phyloP scores from a whole-genome alignment of 2,797 vertebrate species.

The Amazona ochrocephala region DNA sequence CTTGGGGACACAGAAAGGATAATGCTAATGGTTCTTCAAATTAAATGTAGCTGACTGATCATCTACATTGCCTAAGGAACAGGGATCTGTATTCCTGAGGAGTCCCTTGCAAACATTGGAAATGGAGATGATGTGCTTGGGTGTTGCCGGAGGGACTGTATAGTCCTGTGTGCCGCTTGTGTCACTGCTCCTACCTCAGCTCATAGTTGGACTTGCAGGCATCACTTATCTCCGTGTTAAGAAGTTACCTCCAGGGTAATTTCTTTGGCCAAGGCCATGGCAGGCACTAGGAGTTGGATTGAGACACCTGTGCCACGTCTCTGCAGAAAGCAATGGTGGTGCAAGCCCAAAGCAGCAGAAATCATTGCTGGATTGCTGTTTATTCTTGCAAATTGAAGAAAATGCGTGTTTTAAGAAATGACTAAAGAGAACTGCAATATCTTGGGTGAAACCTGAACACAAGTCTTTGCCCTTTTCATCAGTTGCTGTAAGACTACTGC shows the following conservation, averaged over 20 bases:
- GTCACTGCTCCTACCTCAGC: not conserved
- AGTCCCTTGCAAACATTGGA: rapidly evolving
- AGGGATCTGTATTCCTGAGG: rapidly evolving
- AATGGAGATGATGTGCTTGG: not conserved
- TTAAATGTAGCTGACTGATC: not conserved
- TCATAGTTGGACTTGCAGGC: not conserved
- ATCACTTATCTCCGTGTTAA: not conserved
- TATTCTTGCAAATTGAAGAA: not conserved
- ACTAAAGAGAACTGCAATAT: rapidly evolving
- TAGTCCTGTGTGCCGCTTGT: rapidly evolving
- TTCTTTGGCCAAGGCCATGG: not conserved
- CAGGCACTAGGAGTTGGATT: not conserved
- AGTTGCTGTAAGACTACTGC: not conserved
- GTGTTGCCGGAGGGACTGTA: not conserved
- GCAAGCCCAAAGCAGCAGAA: not conserved
- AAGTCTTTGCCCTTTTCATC: not conserved
- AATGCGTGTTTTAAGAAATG: rapidly evolving
- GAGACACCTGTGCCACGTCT: not conserved
- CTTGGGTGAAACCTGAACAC: not conserved
- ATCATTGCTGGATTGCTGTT: not conserved
- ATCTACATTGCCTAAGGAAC: rapidly evolving
- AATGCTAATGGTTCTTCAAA: not conserved
- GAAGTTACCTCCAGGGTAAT: not conserved
- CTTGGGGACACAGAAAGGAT: not conserved
- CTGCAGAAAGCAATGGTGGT: not conserved